Evolutionary conservation across 1,140 invertebrate genomes (phyloP), one percentile per base, ranked within the genome.

Genomic region (Aphelenchoides besseyi): DNA sequence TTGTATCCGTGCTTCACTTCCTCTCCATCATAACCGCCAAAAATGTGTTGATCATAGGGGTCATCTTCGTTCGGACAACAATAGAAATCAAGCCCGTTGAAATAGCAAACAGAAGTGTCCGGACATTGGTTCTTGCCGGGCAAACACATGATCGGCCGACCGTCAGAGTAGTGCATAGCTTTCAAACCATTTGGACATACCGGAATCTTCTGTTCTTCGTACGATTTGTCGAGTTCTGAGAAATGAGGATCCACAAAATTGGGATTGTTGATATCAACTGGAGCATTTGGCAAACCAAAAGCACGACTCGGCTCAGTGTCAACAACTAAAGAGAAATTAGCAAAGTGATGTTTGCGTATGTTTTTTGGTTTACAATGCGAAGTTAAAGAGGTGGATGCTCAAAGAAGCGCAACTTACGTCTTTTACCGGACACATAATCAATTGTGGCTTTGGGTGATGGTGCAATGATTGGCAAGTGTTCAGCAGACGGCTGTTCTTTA

Each of bases 81-180:
- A 68, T 81, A 84, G 75, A 70, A 83, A 63, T 83, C 83, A 52
- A 83, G 28, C 28, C 82, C 82, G 63, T 83, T 83, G 80, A 84
- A 83, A 64, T 82, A 85, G 67, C 82, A 83, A 26, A 78, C 76
- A n/a, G 83, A 78, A 52, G 75, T 74, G n/a, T 74, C 74, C 57
- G 82, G 82, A 36, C 82, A 83, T 57, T 85, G 81, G 18, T 82
- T 76, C 68, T 77, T 82, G 41, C 82, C 82, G 26, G 82, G 82
- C 2, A 83, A 57, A 52, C 82, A 83, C 75, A 82, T 75, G n/a
- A 83, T 78, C 8, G 81, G 77, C n/a, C 78, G 72, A 16, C 79
- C 74, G 57, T 76, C 54, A 48, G 12, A 57, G 64, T 79, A 79
- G 16, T 54, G 69, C 77, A 82, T 76, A 18, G 78, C 80, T 30